Evolutionary conservation across 53 echinoderm and acorn worm genomes (phyloP).

Genomic region (Stichopus horrens): DNA sequence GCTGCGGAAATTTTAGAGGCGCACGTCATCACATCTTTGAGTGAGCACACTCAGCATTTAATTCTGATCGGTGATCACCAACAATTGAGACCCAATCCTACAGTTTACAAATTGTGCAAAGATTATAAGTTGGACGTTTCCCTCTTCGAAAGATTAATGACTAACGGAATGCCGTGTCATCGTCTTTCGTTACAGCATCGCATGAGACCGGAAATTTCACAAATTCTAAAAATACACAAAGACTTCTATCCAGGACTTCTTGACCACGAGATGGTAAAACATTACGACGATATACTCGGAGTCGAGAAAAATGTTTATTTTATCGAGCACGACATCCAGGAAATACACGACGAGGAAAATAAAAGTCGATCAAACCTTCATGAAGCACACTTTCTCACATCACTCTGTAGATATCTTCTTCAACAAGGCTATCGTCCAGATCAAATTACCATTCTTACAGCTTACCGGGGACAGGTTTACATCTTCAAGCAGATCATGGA

Average conservation of each 20-base stretch:
- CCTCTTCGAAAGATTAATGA: conserved; percentile 89
- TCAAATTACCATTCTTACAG: conserved; percentile 82
- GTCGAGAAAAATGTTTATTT: conserved; percentile 75
- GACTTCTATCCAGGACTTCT: conserved; percentile 71
- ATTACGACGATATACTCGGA: conserved; percentile 61
- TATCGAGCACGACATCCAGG: conserved; percentile 62
- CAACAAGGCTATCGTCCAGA: conserved; percentile 69
- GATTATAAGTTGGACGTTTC: conserved; percentile 80
- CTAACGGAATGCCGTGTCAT: conserved; percentile 78
- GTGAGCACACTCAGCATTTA: conserved; percentile 70
- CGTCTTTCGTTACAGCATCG: conserved; percentile 74
- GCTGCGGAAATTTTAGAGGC: conserved; percentile 96
- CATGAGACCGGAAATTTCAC: conserved; percentile 93
- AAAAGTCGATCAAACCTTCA: conserved; percentile 72
- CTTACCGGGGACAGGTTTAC: conserved; percentile 81
- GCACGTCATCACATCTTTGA: conserved; percentile 84
- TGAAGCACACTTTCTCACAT: conserved; percentile 70
- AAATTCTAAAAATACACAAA: conserved; percentile 58
- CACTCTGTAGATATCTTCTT: conserved; percentile 70
- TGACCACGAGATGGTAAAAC: conserved; percentile 69
- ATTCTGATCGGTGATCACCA: conserved; percentile 98
- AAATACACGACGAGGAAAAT: conserved; percentile 59
- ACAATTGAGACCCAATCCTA: conserved; percentile 89
- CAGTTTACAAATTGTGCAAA: conserved; percentile 75
- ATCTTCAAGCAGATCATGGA: conserved; percentile 66